Evolutionary conservation across 2,888 invertebrate genomes (phyloP), one percentile per base, ranked within the genome.

Genomic region (Lasioglossum calceatum): DNA sequence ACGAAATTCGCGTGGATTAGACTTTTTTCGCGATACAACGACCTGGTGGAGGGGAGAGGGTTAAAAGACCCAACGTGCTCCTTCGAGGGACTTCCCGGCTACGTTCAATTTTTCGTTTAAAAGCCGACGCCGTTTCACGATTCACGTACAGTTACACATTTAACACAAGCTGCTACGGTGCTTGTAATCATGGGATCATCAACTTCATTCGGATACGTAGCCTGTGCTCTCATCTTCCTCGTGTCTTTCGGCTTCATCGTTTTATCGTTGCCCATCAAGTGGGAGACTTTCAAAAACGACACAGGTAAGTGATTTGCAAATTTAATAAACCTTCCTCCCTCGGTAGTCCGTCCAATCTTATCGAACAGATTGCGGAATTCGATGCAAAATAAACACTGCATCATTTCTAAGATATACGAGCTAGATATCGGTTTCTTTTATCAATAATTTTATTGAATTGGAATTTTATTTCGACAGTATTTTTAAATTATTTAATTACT

Each of bases 1-100:
- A 42, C 8, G 5, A 44, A 27, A 76, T 72, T 61, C 27, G 10
- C 27, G 12, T 19, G 72, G n/a, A 74, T 79, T 50, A 27, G 79
- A 70, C 27, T 61, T 27, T 77, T 75, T 58, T 79, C 74, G 12
- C 12, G 44, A 61, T 47, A 81, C 14, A 39, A 67, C 70, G 74
- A n/a, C 39, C 16, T 50, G 82, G 82, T 79, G 86, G 87, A 87
- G 89, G 88, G 89, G 91, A 86, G 81, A 87, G 89, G 89, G 86
- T 91, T 89, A 85, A 91, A 89, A 89, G 89, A 92, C 88, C 88
- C 86, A 90, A 87, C 87, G 84, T 86, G 79, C 27, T 73, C 27
- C 39, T 86, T 83, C 50, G 90, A 92, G 93, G 93, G 93, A 91
- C 89, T 93, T 89, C 93, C 93, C 93, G 79, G 88, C 71, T 77